phyloP scores from a whole-genome alignment of 2,113 vertebrate genomes.

The Rhegmatorhina hoffmannsi region DNA sequence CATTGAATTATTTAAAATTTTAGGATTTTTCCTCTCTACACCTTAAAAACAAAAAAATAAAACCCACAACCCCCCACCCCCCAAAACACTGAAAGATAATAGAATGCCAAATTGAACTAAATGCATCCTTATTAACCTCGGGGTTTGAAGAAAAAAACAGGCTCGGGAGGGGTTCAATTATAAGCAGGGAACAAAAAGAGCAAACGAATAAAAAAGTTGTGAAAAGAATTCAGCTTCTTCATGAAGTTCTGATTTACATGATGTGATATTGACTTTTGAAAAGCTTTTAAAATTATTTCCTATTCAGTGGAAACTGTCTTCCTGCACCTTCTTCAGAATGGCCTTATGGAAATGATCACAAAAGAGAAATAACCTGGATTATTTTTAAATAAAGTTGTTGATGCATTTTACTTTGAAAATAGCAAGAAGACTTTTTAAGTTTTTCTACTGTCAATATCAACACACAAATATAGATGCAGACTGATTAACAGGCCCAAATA shows the following conservation, averaged over 20 bases:
- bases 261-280: not conserved
- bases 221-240: not conserved
- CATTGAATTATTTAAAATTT: not conserved
- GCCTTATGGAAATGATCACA: not conserved
- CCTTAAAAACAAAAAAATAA: not conserved
- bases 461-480: not conserved
- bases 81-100: not conserved
- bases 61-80: no score
- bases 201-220: not conserved
- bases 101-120: not conserved
- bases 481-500: not conserved
- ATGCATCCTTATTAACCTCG: not conserved
- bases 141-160: not conserved
- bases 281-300: not conserved
- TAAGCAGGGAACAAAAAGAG: not conserved
- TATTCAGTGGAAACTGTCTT: not conserved
- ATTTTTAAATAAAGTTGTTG: not conserved
- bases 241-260: not conserved
- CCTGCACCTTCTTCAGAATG: not conserved
- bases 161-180: not conserved
- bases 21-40: not conserved
- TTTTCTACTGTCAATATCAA: not conserved
- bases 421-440: not conserved
- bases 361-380: not conserved
- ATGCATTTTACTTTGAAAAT: not conserved